Evolutionary conservation across 1,140 invertebrate species (phyloP), one percentile per base, ranked within the genome.

Genomic region (Macrobrachium nipponense): DNA sequence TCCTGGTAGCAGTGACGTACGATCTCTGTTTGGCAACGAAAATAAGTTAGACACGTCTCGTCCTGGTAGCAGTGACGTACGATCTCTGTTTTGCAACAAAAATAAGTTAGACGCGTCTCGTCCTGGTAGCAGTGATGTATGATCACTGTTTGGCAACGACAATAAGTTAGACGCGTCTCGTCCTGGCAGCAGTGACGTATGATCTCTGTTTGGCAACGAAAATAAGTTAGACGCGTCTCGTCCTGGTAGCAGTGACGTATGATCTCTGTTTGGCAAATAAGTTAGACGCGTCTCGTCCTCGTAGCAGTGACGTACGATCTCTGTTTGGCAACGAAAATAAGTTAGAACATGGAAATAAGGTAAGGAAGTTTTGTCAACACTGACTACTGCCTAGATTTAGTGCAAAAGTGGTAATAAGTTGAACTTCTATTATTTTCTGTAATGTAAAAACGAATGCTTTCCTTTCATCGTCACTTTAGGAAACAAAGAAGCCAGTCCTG

Each of bases 1-100:
- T 99, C 91, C 99, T 99, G 0, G 98, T 99, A 2, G 98, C 98
- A 51, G 98, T 99, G 20, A 99, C 98, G 89, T 99, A 93, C 17
- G 98, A 98, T 90, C 96, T 94, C 96, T 99, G 91, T 44, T 92
- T 92, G 90, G 87, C 89, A 89, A n/a, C n/a, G n/a, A n/a, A n/a
- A n/a, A n/a, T n/a, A n/a, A n/a, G n/a, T n/a, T n/a, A n/a, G n/a
- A n/a, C n/a, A n/a, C 99, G 97, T 27, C 98, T 93, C 0, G 98
- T 99, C 91, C 99, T 99, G 0, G 98, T 99, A 2, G 98, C 98
- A 51, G 98, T 99, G 20, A 99, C 98, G 89, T 99, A 93, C 17
- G 98, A 98, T 90, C 96, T 94, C 96, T 99, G 91, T 44, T 92
- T 92, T 90, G 87, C 89, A 89, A n/a, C n/a, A n/a, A n/a, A n/a